Conservation (phyloP, 2,888 invertebrate genomes). For the Strigamia crassipes region DNA sequence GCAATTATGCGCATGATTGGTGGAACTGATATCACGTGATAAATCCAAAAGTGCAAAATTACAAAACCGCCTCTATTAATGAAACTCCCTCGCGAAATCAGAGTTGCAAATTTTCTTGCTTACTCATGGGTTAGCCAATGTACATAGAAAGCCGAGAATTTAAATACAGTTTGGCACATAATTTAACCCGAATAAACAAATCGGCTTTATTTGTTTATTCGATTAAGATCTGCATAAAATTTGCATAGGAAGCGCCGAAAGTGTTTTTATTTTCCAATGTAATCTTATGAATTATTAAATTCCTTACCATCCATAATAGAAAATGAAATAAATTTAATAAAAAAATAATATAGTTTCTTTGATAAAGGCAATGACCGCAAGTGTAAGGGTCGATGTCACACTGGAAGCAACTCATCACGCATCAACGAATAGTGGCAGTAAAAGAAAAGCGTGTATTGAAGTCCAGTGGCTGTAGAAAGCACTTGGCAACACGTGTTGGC, state of each 20-base stretch:
- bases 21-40: too few relatives aligned
- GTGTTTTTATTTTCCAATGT: too few relatives aligned
- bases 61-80: too few relatives aligned
- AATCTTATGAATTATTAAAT: too few relatives aligned
- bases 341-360: background rate
- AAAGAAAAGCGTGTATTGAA: conserved; percentile 35
- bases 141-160: background rate
- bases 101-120: background rate
- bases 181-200: background rate
- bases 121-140: too few relatives aligned
- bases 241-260: too few relatives aligned
- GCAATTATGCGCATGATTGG: too few relatives aligned
- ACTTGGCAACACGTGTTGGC: conserved; percentile 33
- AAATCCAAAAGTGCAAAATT: too few relatives aligned
- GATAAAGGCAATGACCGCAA: background rate
- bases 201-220: background rate
- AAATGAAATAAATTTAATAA: too few relatives aligned
- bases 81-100: too few relatives aligned
- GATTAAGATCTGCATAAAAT: background rate
- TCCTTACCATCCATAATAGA: too few relatives aligned
- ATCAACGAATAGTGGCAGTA: conserved; percentile 7
- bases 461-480: conserved; percentile 29
- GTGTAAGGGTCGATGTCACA: conserved; percentile 9
- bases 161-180: background rate
- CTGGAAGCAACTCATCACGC: conserved; percentile 5